Base-by-base conservation (phyloP, 2,888 invertebrate genomes). In the Isoperla grammatica region DNA sequence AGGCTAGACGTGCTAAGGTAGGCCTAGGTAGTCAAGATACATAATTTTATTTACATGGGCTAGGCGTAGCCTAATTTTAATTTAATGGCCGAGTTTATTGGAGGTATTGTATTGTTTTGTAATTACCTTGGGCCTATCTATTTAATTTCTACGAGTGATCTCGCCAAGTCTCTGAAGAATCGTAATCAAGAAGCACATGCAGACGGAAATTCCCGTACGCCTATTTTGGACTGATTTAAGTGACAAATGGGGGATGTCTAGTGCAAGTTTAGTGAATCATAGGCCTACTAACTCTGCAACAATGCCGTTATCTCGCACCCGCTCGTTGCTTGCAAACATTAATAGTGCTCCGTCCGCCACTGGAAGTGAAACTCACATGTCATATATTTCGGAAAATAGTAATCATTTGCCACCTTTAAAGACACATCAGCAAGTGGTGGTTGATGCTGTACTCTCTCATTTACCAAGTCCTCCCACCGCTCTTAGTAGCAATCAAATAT, bases 281-380 rank as follows among this genome's bases (percentile, higher is more conserved):
- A 29, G 29, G 29, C 5, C 29, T 29, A 29, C 29, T 29, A 29
- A 29, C 29, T 49, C 49, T 46, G 39, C 37, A 58, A 69, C 68
- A 62, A 75, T 75, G 74, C 74, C 75, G 62, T 68, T 75, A 61
- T 73, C 74, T 60, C 71, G 75, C 63, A 75, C 75, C 29, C 70
- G 74, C 60, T 75, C 75, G 63, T 68, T 75, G 63, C 68, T 75
- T 61, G 72, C 72, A 59, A 74, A 74, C 64, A 72, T 74, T 61
- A 75, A 75, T 68, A 74, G 74, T 59, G 67, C 69, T 40, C 67
- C 70, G 45, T 67, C 69, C 58, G 69, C 68, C 61, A 69, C 69
- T 23, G 66, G 69, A 40, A 68, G 66, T 59, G 70, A 70, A 53
- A 65, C 68, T 8, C 68, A 67, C 54, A 59, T 69, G 29, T 65